Percentiles rank a stretch among this genome's conserved stretches.
Conservation (phyloP, 1,140 invertebrate species). For the Brachionus rubens region DNA sequence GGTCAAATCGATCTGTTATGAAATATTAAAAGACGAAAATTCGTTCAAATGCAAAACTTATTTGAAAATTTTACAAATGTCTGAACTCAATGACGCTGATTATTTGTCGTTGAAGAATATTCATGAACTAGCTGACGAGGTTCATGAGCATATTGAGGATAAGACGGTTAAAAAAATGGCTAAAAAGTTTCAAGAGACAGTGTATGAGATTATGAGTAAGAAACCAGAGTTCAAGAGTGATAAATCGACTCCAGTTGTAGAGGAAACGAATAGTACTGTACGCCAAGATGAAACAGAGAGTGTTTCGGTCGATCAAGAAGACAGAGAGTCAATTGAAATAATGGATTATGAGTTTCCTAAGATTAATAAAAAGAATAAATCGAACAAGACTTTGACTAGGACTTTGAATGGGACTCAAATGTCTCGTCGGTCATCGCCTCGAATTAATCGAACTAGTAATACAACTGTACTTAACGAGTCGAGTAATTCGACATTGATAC, state of each 20-base stretch:
- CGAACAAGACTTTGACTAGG: slow-evolving; percentile 22
- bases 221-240: slow-evolving; percentile 4
- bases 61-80: slow-evolving; percentile 40
- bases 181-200: background rate
- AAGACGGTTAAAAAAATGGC: slow-evolving; percentile 18
- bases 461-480: background rate
- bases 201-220: background rate
- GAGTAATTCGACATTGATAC: background rate
- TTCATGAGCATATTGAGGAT: slow-evolving; percentile 37
- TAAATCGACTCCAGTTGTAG: background rate
- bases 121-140: slow-evolving; percentile 11
- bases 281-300: background rate
- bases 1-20: slow-evolving; percentile 20
- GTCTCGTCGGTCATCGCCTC: background rate
- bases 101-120: slow-evolving; percentile 24
- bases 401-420: background rate
- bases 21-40: slow-evolving; percentile 40
- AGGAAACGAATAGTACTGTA: background rate
- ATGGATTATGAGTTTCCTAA: slow-evolving; percentile 33
- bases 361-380: slow-evolving; percentile 12
- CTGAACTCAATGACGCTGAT: slow-evolving; percentile 6
- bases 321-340: background rate
- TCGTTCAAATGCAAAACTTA: slow-evolving; percentile 39
- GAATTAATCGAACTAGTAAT: background rate
- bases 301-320: background rate